Evolutionary conservation across 2,888 invertebrate genomes (phyloP).

Genomic region (Zootermopsis nevadensis): DNA sequence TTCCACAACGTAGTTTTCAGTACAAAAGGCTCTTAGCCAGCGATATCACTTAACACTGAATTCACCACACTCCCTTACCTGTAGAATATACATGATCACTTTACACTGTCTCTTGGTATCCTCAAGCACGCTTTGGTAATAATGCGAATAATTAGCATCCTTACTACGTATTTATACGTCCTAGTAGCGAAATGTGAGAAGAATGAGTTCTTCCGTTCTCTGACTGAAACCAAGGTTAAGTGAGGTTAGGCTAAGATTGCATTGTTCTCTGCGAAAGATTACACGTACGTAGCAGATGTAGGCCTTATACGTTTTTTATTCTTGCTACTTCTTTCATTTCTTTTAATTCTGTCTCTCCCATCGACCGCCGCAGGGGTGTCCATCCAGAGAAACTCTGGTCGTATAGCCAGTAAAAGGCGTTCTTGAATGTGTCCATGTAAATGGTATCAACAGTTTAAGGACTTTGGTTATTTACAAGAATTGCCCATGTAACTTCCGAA

Average conservation of each 20-base stretch:
- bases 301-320: constrained; percentile 2
- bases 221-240: constrained; percentile 29
- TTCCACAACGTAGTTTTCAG: too few species aligned
- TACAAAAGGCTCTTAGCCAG: too few species aligned
- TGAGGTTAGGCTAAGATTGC: constrained; percentile 25
- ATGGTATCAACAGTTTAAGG: too few species aligned
- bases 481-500: too few species aligned
- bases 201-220: constrained; percentile 12
- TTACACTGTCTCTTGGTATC: neutral
- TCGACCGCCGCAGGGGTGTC: neutral
- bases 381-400: neutral
- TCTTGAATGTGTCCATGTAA: too few species aligned
- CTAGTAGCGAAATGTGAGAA: constrained; percentile 19
- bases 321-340: neutral
- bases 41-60: neutral
- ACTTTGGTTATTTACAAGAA: too few species aligned
- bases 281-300: neutral
- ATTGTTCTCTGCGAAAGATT: constrained; percentile 28
- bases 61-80: constrained; percentile 16
- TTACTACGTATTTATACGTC: constrained; percentile 35
- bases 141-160: constrained; percentile 15
- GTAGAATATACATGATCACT: constrained; percentile 25
- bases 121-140: neutral
- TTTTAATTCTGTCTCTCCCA: neutral
- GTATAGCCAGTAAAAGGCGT: too few species aligned